A percentile compares a stretch with the other conserved stretches of the same genome.
Evolutionary conservation across 2,113 vertebrate genomes (phyloP).

Genomic region (Euleptes europaea): DNA sequence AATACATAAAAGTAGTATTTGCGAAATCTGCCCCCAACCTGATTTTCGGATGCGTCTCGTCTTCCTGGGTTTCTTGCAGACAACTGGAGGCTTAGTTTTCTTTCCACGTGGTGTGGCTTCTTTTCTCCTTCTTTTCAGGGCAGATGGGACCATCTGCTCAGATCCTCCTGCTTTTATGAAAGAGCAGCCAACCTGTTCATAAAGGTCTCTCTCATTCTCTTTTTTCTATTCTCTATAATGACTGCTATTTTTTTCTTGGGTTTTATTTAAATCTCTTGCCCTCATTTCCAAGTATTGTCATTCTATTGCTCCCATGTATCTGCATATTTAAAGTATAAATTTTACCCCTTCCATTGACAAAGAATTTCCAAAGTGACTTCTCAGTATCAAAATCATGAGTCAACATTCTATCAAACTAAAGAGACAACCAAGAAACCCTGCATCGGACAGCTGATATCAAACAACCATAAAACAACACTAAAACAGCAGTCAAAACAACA

Average conservation of each 20-base stretch:
- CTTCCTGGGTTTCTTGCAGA: constrained; percentile 48
- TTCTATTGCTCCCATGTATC: not conserved
- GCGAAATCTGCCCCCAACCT: constrained; percentile 24
- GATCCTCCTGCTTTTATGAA: constrained; percentile 14
- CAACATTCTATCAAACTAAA: too few relatives aligned
- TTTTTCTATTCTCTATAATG: not conserved
- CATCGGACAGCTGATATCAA: too few relatives aligned
- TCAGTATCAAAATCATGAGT: too few relatives aligned
- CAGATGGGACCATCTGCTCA: not conserved
- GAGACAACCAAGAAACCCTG: too few relatives aligned
- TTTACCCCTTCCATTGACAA: too few relatives aligned
- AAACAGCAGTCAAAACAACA: too few relatives aligned
- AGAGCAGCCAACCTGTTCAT: not conserved
- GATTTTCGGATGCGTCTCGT: constrained; percentile 17
- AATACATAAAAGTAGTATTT: not conserved
- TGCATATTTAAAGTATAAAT: not conserved
- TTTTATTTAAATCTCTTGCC: too few relatives aligned
- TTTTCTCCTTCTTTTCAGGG: not conserved
- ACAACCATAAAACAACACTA: too few relatives aligned
- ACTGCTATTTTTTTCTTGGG: too few relatives aligned
- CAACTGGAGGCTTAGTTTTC: constrained; percentile 1
- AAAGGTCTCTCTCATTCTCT: not conserved
- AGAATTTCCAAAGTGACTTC: too few relatives aligned
- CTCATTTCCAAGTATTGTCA: not conserved
- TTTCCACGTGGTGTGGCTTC: constrained; percentile 17